Percentiles rank a stretch among this genome's conserved stretches.
phyloP scores from a whole-genome alignment of 1,140 invertebrate species.

The Harpegnathos saltator region DNA sequence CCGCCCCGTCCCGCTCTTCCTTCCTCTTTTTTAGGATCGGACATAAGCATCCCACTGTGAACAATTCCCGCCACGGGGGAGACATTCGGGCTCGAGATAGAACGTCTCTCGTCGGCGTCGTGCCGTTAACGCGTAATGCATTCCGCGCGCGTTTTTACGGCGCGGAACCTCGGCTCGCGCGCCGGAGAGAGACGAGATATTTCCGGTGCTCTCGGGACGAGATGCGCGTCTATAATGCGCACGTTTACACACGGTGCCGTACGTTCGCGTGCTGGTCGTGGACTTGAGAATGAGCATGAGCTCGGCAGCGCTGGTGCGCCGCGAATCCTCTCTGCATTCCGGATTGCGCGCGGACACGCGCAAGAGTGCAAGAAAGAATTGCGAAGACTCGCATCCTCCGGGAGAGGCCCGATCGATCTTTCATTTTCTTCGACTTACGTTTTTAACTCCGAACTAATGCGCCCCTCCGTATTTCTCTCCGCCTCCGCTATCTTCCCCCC shows the following conservation, averaged over 20 bases:
- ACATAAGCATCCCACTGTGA: background rate
- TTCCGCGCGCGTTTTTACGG: slow-evolving; percentile 60
- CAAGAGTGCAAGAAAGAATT: slow-evolving; percentile 40
- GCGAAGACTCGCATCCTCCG: background rate
- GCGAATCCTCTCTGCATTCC: slow-evolving; percentile 35
- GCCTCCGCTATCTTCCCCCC: no score
- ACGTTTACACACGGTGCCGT: background rate
- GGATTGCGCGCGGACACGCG: slow-evolving; percentile 27
- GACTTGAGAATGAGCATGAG: background rate
- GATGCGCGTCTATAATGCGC: background rate
- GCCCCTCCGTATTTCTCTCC: no score
- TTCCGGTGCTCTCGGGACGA: slow-evolving; percentile 20
- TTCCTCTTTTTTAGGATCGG: slow-evolving; percentile 4
- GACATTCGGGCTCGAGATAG: slow-evolving; percentile 23
- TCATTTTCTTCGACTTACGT: slow-evolving; percentile 54
- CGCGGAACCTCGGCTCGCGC: slow-evolving; percentile 14
- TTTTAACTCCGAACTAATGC: slow-evolving; percentile 40
- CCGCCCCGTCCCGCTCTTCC: no score
- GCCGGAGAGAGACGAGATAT: slow-evolving; percentile 56
- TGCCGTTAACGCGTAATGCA: slow-evolving; percentile 23
- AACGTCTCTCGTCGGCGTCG: background rate
- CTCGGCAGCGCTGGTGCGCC: no score
- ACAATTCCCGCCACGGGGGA: slow-evolving; percentile 11
- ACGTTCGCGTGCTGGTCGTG: background rate
- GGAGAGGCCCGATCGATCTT: slow-evolving; percentile 18